phyloP scores from a whole-genome alignment of 2,113 vertebrate species.

The Elachura formosa region DNA sequence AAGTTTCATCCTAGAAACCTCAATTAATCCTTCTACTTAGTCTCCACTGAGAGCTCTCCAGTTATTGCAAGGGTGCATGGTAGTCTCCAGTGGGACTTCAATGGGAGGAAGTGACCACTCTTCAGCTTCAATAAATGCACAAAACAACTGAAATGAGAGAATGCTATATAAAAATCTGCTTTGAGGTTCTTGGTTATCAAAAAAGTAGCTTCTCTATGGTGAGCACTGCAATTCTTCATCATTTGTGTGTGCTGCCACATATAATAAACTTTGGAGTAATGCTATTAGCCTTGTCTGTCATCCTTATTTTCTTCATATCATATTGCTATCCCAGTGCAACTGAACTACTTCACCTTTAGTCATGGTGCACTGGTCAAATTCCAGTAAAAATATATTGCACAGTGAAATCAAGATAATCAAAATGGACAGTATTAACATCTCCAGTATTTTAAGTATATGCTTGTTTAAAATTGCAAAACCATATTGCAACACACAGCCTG shows the following conservation, averaged over 20 bases:
- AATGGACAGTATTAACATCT: not conserved
- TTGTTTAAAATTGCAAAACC: not conserved
- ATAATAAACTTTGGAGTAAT: not conserved
- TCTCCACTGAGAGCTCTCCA: not conserved
- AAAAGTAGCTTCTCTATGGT: not conserved
- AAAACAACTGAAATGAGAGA: not conserved
- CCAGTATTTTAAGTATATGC: not conserved
- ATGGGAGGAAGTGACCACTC: fast-evolving
- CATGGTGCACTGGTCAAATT: not conserved
- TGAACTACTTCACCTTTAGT: not conserved
- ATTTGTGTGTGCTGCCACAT: not conserved
- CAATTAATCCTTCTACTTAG: not conserved
- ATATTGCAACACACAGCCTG: not conserved
- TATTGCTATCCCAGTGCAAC: not conserved
- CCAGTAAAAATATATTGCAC: not conserved
- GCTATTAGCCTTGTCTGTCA: not conserved
- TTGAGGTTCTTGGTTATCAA: not conserved
- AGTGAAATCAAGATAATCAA: not conserved
- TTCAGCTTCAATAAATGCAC: not conserved
- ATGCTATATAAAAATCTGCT: not conserved
- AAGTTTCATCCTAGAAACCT: not conserved
- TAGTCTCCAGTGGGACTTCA: not conserved
- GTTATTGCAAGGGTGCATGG: not conserved
- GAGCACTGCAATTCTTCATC: not conserved
- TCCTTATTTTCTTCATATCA: not conserved